Evolutionary conservation across 2,113 vertebrate species (phyloP), one percentile per base, ranked within the genome.

Genomic region (Phaethon lepturus): DNA sequence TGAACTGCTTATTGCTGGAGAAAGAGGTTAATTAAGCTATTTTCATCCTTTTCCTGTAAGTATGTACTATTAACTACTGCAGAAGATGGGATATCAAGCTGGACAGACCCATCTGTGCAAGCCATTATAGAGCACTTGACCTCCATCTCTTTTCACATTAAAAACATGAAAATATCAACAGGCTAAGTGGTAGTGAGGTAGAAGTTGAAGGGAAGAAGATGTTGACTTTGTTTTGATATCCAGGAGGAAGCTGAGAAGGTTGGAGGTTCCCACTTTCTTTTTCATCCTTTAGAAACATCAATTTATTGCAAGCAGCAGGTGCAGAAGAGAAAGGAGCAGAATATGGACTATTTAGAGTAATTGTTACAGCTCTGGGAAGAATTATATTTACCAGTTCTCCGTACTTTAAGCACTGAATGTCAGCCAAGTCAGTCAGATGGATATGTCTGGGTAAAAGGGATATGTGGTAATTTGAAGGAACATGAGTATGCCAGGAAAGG

Each of bases 391-490:
- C 62, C 13, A 76, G 17, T 92, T 88, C 63, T 69, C 66, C 84
- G 60, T 74, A 45, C 26, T 94, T 71, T 28, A 81, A 85, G 80
- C 53, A 64, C 49, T 79, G 81, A 90, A 50, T 76, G 38, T 78
- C 78, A 83, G 75, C 71, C 82, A 92, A 88, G 69, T 93, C 40
- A 95, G 55, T 95, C 78, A 93, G 78, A 91, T 83, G 60, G 56
- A 22, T 71, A 40, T 81, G 44, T 60, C 53, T 49, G 62, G 66
- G 44, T 72, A 56, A 94, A 85, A 96, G 53, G 67, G 58, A 24
- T 79, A 64, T 76, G 49, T 60, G 28, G 74, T 33, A 86, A 90
- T 95, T 62, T 73, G 42, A 73, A 90, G 53, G 53, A 75, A 85
- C 13, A n/a, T 5, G 11, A 85, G 10, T 71, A 56, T 75, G 58